Evolutionary conservation across 2,113 vertebrate genomes (phyloP), one percentile per base, ranked within the genome.

Genomic region (Albula goreensis): DNA sequence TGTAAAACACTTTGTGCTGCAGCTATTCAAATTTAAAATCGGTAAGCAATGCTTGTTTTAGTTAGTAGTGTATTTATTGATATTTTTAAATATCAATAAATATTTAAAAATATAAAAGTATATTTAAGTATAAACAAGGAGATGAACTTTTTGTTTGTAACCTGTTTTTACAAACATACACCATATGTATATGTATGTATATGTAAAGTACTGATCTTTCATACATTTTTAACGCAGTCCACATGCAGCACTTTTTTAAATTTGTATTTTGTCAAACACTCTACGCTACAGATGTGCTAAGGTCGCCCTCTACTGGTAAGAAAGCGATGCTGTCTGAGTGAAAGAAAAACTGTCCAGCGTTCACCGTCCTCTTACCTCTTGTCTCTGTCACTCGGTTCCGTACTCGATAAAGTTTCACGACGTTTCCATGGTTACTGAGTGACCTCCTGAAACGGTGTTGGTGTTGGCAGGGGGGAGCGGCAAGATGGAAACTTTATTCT

Each of bases 241-340:
- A 74, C 50, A 52, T 86, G 66, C 66, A 85, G 57, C 74, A 31
- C 74, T 77, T 88, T 77, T 86, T 86, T 85, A 86, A 84, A 63
- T 25, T 53, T 93, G 88, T 94, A 87, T 94, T 92, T 87, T 87
- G 87, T 92, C 82, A 93, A 92, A 88, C 87, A 88, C 92, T 88
- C 87, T 90, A 87, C 85, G 92, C 93, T 90, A 88, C 94, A 95
- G 95, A 95, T 86, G 94, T 94, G 89, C 92, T 95, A 91, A 94
- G 92, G 90, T 92, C 93, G 17, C 94, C 94, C 92, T 92, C 94
- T 93, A 90, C 93, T 95, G 95, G 95, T 95, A 95, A 94, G 93
- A 94, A 87, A 86, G 88, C 90, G 91, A 93, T 80, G 83, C 89
- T 93, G 91, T 90, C 88, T 88, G 83, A 89, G 88, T 25, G 86